These are phyloP conservation scores for Sphaerophoria rueppellii DNA, from an alignment of 2,888 invertebrate species.

Conservation along the genomic window DNA sequence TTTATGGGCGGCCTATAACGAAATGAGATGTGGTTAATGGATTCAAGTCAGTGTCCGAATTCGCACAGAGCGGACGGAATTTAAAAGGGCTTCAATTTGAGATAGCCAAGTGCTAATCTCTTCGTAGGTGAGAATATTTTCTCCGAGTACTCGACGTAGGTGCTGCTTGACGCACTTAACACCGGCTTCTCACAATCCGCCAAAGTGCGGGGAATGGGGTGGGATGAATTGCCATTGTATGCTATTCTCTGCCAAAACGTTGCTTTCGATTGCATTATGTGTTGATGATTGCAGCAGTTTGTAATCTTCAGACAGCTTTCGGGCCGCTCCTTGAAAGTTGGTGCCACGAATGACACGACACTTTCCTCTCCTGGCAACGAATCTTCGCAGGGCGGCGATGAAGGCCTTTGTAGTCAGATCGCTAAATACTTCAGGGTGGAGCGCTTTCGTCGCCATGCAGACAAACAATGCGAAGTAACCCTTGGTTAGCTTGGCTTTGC, in stretches of 20 bases:
- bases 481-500: no score
- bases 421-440: conserved; percentile 19
- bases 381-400: not conserved
- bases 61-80: conserved; percentile 49
- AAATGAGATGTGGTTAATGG: conserved; percentile 53
- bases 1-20: conserved; percentile 23
- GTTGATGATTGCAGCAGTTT: not conserved
- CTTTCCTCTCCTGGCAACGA: conserved; percentile 31
- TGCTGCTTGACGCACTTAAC: no score
- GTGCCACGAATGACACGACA: conserved; percentile 33
- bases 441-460: conserved; percentile 30
- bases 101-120: no score
- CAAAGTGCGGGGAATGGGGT: no score
- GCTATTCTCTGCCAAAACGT: no score
- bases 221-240: no score
- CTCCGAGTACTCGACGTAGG: no score
- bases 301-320: not conserved
- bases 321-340: conserved; percentile 15
- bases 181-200: no score
- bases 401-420: conserved; percentile 10
- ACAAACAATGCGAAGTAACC: no score
- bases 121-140: no score
- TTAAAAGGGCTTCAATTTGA: conserved; percentile 47
- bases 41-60: conserved; percentile 48
- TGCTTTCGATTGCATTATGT: not conserved